Evolutionary conservation across 2,113 vertebrate species (phyloP).

Genomic region (Hippocampus abdominalis): DNA sequence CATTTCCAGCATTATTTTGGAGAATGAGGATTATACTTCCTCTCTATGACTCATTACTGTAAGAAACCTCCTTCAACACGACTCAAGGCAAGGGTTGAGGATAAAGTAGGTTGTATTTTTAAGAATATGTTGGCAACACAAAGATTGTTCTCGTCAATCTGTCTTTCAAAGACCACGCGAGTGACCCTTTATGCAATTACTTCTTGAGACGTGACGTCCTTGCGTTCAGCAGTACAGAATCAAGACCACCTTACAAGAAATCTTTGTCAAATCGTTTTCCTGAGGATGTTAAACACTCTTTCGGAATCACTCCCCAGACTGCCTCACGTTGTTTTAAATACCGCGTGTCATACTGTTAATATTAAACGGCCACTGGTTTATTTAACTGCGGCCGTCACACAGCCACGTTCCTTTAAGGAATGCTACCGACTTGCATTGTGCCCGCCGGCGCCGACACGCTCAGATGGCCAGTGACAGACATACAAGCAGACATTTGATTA

Average conservation of each 20-base stretch:
- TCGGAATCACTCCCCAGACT: not conserved
- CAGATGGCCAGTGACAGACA: slow-evolving; percentile 25
- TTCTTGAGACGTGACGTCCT: not conserved
- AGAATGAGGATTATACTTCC: not conserved
- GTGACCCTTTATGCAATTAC: not conserved
- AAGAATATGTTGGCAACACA: too few species aligned
- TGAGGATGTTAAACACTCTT: not conserved
- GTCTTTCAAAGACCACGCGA: not conserved
- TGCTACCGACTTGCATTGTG: slow-evolving; percentile 21
- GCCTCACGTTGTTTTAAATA: slow-evolving; percentile 24
- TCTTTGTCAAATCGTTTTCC: not conserved
- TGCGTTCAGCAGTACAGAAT: not conserved
- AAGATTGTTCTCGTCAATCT: not conserved
- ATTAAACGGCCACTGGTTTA: slow-evolving; percentile 48
- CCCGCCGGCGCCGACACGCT: slow-evolving; percentile 22
- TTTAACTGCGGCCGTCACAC: slow-evolving; percentile 50
- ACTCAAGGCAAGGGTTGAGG: not conserved
- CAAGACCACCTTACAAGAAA: not conserved
- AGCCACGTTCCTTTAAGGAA: slow-evolving; percentile 38
- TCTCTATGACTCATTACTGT: not conserved
- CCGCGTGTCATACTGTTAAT: slow-evolving; percentile 39
- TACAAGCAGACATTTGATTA: slow-evolving; percentile 42
- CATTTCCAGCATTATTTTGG: not conserved
- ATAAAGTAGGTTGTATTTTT: not conserved
- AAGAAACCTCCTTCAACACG: not conserved